Conservation (phyloP, 2,113 vertebrate genomes). For the Megaceryle maxima region DNA sequence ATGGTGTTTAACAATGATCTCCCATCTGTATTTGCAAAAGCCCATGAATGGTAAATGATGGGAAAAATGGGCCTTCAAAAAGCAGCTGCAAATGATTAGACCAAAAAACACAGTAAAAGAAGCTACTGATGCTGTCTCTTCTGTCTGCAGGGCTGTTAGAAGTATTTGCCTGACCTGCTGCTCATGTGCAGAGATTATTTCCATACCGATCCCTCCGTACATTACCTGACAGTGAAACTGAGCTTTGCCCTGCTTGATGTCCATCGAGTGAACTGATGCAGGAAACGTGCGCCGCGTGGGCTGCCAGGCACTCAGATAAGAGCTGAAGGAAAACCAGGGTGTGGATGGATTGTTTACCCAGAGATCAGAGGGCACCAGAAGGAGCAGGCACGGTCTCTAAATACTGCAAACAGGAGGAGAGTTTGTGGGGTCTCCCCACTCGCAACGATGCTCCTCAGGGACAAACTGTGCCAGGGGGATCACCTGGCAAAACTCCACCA, state of each 20-base stretch:
- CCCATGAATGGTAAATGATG: background rate
- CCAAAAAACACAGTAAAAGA: background rate
- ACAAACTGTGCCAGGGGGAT: background rate
- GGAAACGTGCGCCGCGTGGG: background rate
- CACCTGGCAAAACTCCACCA: background rate
- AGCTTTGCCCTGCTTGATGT: background rate
- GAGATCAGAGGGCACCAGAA: background rate
- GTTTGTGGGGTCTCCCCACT: background rate
- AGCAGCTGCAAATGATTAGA: background rate
- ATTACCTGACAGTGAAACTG: background rate
- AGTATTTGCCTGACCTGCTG: background rate
- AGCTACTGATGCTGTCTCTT: background rate
- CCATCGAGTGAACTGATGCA: background rate
- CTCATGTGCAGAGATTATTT: background rate
- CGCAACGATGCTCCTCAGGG: background rate
- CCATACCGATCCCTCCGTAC: background rate
- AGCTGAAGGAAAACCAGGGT: background rate
- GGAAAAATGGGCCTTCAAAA: background rate
- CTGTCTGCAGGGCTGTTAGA: background rate
- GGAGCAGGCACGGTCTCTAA: accelerated
- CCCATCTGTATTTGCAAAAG: background rate
- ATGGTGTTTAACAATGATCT: background rate
- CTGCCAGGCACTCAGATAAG: background rate
- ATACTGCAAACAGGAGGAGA: background rate
- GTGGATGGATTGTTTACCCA: background rate